Evolutionary conservation across 2,113 vertebrate genomes (phyloP).

Genomic region (Poecilia latipinna): DNA sequence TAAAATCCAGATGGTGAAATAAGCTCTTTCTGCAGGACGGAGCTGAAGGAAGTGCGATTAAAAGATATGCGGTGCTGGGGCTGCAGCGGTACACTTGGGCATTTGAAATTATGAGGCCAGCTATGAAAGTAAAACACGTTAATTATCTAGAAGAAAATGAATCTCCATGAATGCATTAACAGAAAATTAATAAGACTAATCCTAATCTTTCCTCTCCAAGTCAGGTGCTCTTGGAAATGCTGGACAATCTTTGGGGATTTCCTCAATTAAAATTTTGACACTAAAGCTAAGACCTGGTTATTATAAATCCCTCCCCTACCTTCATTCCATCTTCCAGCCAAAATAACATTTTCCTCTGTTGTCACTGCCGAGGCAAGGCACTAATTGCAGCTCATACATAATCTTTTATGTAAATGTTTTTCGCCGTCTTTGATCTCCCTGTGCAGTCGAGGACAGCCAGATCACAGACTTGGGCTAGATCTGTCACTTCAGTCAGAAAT

Average conservation of each 20-base stretch:
- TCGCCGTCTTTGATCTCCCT: slow-evolving; percentile 68
- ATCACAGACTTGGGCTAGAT: slow-evolving; percentile 65
- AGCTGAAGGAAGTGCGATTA: slow-evolving; percentile 12
- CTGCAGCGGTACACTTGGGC: slow-evolving; percentile 45
- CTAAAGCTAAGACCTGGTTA: slow-evolving; percentile 67
- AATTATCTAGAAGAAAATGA: slow-evolving; percentile 70
- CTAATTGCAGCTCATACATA: slow-evolving; percentile 79
- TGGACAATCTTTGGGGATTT: slow-evolving; percentile 67
- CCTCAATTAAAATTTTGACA: slow-evolving; percentile 72
- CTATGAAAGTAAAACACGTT: slow-evolving; percentile 66
- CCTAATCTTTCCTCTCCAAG: slow-evolving; percentile 56
- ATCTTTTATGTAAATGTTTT: slow-evolving; percentile 74
- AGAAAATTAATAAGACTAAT: slow-evolving; percentile 70
- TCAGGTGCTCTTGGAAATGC: slow-evolving; percentile 57
- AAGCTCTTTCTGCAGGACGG: slow-evolving; percentile 38
- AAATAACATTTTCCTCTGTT: slow-evolving; percentile 61
- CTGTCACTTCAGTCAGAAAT: slow-evolving; percentile 53
- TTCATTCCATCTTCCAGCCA: slow-evolving; percentile 66
- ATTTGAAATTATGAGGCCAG: slow-evolving; percentile 48
- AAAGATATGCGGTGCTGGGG: slow-evolving; percentile 24
- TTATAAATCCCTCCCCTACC: slow-evolving; percentile 60
- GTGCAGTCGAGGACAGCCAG: slow-evolving; percentile 54
- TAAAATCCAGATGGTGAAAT: slow-evolving; percentile 39
- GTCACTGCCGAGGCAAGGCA: slow-evolving; percentile 55
- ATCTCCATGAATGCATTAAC: slow-evolving; percentile 66